Conservation (phyloP, 2,797 vertebrate species). For the Thamnophis elegans region DNA sequence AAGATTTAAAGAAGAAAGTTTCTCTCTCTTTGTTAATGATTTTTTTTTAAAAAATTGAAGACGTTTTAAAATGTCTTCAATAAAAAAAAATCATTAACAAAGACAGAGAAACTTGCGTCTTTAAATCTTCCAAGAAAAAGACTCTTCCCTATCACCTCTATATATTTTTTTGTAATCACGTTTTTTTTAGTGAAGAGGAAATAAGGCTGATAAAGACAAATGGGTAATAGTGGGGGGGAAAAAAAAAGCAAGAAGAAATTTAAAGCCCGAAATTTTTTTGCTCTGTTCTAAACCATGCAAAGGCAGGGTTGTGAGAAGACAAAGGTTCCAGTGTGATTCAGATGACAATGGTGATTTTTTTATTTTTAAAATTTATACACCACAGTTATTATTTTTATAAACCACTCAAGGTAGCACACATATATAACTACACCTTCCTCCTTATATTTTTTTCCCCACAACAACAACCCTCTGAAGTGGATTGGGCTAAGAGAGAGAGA, state of each 20-base stretch:
- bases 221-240: not conserved
- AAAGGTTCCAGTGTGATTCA: not conserved
- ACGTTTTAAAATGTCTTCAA: not conserved
- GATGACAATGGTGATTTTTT: not conserved
- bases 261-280: not conserved
- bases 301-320: not conserved
- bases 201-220: not conserved
- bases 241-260: not conserved
- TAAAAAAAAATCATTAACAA: too few relatives aligned
- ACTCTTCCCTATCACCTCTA: too few relatives aligned
- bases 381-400: not conserved
- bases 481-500: not conserved
- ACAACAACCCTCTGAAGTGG: not conserved
- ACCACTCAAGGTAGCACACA: not conserved
- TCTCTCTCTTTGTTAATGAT: not conserved
- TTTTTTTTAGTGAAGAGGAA: not conserved
- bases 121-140: too few relatives aligned
- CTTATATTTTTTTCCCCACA: not conserved
- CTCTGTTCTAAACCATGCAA: not conserved
- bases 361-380: not conserved
- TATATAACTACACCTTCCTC: not conserved
- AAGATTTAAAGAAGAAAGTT: slow-evolving; percentile 48
- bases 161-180: too few relatives aligned
- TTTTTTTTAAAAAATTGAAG: not conserved
- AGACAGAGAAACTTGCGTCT: too few relatives aligned